phyloP scores from a whole-genome alignment of 2,797 vertebrate species.

The Pangasius larnaudii region DNA sequence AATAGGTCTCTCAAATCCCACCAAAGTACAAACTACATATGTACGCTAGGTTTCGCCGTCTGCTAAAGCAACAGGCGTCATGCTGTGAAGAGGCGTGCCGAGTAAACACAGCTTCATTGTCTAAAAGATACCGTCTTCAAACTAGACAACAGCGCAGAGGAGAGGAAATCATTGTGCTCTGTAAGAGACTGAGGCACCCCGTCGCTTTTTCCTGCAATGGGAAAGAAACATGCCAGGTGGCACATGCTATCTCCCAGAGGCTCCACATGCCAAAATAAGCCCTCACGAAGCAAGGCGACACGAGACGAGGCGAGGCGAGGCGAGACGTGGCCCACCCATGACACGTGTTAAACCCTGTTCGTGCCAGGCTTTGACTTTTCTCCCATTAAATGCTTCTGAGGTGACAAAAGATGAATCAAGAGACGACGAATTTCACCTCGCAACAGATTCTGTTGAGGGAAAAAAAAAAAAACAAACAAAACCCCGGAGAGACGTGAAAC shows the following conservation, averaged over 20 bases:
- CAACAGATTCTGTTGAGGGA: not conserved
- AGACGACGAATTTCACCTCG: not conserved
- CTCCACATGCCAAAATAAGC: conserved; percentile 43
- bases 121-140: not conserved
- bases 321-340: not conserved
- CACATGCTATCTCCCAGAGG: conserved; percentile 6
- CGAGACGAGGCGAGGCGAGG: conserved; percentile 20
- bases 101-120: not conserved
- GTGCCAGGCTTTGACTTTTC: not conserved
- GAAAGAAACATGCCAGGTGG: conserved; percentile 29
- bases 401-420: not conserved
- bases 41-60: not conserved
- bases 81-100: not conserved
- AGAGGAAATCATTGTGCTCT: conserved; percentile 34
- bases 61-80: not conserved
- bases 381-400: not conserved
- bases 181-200: conserved; percentile 25
- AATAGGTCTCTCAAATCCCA: too few relatives aligned
- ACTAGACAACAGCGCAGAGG: conserved; percentile 6
- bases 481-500: not conserved
- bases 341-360: conserved; percentile 32
- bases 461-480: not conserved
- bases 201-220: not conserved
- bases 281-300: conserved; percentile 24
- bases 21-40: too few relatives aligned